A percentile compares a stretch with the other conserved stretches of the same genome.
Conservation (phyloP, 2,888 invertebrate genomes). For the Eucera pruinosa region DNA sequence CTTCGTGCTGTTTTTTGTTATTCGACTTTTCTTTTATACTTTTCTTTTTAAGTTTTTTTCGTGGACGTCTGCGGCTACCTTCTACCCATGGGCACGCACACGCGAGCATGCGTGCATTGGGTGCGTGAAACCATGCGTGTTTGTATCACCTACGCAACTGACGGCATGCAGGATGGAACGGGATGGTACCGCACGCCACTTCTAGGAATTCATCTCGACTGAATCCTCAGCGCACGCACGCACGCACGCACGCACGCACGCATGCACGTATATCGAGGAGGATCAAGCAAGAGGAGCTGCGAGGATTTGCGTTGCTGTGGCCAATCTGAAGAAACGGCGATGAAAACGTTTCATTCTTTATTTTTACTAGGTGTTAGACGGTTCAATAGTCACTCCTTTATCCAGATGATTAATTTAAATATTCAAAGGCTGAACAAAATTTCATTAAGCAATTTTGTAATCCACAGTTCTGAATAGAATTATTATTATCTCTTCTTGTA, state of each 20-base stretch:
- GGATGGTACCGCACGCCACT: constrained; percentile 80
- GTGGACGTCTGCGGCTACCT: neutral
- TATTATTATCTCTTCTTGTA: too few species aligned
- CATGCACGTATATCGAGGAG: constrained; percentile 67
- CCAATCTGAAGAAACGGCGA: neutral
- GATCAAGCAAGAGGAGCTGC: constrained; percentile 30
- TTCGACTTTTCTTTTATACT: neutral
- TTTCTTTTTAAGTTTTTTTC: neutral
- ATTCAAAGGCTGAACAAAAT: too few species aligned
- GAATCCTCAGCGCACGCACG: constrained; percentile 68
- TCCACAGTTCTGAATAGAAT: too few species aligned
- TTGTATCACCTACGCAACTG: constrained; percentile 79
- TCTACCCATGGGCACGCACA: constrained; percentile 29
- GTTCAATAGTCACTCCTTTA: too few species aligned
- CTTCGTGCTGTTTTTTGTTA: neutral
- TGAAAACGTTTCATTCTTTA: neutral
- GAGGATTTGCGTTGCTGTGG: constrained; percentile 1
- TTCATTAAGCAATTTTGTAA: too few species aligned
- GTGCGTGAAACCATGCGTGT: constrained; percentile 65
- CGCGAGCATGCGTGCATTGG: constrained; percentile 42
- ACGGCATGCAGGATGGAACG: constrained; percentile 70
- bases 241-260: constrained; percentile 65
- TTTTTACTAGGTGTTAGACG: neutral
- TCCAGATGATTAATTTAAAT: too few species aligned
- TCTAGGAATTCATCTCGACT: constrained; percentile 78